Evolutionary conservation across 2,888 invertebrate species (phyloP).

Genomic region (Protophormia terraenovae): DNA sequence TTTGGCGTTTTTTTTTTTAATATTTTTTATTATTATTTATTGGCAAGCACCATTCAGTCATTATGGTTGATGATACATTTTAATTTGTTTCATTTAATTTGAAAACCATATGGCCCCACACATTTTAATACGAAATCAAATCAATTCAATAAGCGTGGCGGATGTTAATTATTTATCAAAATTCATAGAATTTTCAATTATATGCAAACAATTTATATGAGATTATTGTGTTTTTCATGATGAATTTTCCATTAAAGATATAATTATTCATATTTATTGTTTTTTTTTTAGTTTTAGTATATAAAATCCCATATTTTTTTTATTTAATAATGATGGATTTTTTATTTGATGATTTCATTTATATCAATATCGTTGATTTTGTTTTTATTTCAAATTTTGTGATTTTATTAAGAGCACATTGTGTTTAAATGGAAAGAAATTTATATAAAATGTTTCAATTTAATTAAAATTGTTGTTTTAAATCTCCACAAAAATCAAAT

Average conservation of each 20-base stretch:
- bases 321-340: slow-evolving; percentile 16
- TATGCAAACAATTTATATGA: slow-evolving; percentile 31
- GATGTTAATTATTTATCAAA: slow-evolving; percentile 12
- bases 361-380: slow-evolving; percentile 42
- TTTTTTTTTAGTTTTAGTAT: neutral
- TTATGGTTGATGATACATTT: neutral
- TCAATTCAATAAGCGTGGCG: slow-evolving; percentile 50
- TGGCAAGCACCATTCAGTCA: slow-evolving; percentile 16
- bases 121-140: slow-evolving; percentile 9
- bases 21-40: slow-evolving; percentile 9
- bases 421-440: slow-evolving; percentile 50
- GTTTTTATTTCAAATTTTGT: slow-evolving; percentile 15
- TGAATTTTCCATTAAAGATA: slow-evolving; percentile 35
- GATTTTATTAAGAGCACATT: slow-evolving; percentile 36
- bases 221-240: slow-evolving; percentile 29
- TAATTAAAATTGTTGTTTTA: slow-evolving; percentile 18
- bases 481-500: slow-evolving; percentile 32
- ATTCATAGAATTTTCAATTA: slow-evolving; percentile 45
- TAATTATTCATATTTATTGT: neutral
- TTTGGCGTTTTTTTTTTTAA: slow-evolving; percentile 2
- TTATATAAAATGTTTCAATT: slow-evolving; percentile 48
- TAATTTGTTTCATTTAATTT: neutral
- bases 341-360: slow-evolving; percentile 37
- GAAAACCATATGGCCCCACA: slow-evolving; percentile 52
- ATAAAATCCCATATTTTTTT: slow-evolving; percentile 13